phyloP scores from a whole-genome alignment of 2,113 vertebrate genomes.

The Halichoerus grypus region DNA sequence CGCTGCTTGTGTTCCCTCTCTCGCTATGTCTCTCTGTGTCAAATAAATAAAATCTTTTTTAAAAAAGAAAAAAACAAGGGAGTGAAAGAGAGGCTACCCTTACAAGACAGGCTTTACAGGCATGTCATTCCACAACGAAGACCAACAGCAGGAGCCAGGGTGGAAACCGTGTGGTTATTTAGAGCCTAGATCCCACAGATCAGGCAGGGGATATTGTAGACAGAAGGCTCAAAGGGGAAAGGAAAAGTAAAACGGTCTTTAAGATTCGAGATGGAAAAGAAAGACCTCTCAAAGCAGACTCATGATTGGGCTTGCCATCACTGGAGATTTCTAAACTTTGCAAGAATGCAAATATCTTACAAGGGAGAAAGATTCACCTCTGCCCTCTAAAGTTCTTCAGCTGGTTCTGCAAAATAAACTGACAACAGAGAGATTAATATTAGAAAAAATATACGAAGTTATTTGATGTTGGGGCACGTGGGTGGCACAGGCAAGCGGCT shows the following conservation, averaged over 20 bases:
- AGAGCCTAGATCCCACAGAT: not conserved
- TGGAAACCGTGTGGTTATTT: not conserved
- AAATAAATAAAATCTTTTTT: no score
- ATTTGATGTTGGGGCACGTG: not conserved
- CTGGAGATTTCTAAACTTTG: not conserved
- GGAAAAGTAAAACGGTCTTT: not conserved
- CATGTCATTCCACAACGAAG: not conserved
- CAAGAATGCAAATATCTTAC: not conserved
- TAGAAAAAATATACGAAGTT: not conserved
- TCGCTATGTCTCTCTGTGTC: no score
- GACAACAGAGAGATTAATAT: not conserved
- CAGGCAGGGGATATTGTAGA: not conserved
- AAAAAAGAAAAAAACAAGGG: not conserved
- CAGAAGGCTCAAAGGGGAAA: not conserved
- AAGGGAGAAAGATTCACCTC: not conserved
- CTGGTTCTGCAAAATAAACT: not conserved
- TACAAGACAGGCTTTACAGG: not conserved
- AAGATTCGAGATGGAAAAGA: not conserved
- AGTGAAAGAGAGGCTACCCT: not conserved
- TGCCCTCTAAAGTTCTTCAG: not conserved
- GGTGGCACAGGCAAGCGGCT: not conserved
- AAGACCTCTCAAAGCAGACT: not conserved
- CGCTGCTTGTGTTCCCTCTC: no score
- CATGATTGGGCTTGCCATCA: not conserved
- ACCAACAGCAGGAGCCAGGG: not conserved